Evolutionary conservation across 2,113 vertebrate species (phyloP).

Genomic region (Myotis lucifugus): DNA sequence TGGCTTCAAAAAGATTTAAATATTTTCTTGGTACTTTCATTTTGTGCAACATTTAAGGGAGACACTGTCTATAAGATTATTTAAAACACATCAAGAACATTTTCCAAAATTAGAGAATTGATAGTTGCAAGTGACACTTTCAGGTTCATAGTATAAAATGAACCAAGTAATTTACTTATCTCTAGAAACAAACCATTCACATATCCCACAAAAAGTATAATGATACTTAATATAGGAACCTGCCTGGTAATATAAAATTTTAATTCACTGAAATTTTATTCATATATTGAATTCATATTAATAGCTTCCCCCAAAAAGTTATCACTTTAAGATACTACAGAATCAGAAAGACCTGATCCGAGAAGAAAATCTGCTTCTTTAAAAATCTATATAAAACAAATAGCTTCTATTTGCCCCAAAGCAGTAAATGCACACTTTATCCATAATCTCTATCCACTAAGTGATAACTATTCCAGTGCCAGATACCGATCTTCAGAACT

Average conservation of each 20-base stretch:
- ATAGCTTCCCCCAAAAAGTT: neutral
- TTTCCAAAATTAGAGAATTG: slow-evolving; percentile 1
- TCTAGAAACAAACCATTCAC: slow-evolving; percentile 27
- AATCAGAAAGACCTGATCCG: neutral
- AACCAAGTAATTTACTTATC: neutral
- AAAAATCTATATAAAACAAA: slow-evolving; percentile 12
- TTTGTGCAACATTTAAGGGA: slow-evolving; percentile 13
- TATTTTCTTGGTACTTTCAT: neutral
- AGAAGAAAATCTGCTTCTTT: neutral
- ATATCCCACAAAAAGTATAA: neutral
- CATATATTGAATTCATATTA: slow-evolving; percentile 8
- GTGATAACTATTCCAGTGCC: neutral
- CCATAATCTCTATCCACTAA: neutral
- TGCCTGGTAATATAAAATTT: neutral
- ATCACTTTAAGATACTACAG: neutral
- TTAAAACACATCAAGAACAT: slow-evolving; percentile 29
- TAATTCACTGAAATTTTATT: slow-evolving; percentile 40
- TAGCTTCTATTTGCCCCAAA: neutral
- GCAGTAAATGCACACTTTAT: neutral
- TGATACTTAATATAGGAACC: neutral
- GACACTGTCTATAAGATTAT: neutral
- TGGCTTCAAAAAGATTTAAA: slow-evolving; percentile 1
- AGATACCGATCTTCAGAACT: neutral
- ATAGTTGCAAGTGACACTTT: neutral
- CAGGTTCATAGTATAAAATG: neutral